phyloP scores from a whole-genome alignment of 2,797 vertebrate species.

The Chlorospingus flavigularis region DNA sequence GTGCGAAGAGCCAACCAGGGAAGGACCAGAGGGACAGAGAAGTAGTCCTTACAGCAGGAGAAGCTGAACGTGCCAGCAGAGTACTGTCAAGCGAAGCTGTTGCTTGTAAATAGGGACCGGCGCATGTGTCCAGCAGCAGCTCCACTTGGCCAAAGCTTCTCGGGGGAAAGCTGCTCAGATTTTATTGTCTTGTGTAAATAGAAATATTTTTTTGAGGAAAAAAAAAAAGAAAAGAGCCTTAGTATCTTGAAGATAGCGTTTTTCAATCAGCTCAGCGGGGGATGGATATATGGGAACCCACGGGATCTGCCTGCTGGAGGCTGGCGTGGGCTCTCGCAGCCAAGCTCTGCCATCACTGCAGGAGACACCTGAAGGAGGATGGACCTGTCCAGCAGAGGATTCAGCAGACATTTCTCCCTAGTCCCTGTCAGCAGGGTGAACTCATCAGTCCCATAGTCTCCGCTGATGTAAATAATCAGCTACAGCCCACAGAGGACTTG shows the following conservation, averaged over 20 bases:
- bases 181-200: conserved; percentile 58
- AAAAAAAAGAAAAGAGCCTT: conserved; percentile 25
- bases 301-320: background rate
- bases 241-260: conserved; percentile 22
- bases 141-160: background rate
- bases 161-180: background rate
- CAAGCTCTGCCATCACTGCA: rapidly evolving
- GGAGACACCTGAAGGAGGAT: background rate
- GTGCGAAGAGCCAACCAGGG: background rate
- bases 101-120: background rate
- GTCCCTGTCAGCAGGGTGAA: background rate
- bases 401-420: background rate
- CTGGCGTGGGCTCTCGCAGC: rapidly evolving
- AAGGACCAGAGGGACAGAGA: background rate
- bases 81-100: background rate
- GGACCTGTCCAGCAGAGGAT: background rate
- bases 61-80: background rate
- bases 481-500: background rate
- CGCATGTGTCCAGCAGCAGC: background rate
- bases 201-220: background rate
- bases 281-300: background rate
- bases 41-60: background rate
- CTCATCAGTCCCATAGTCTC: background rate
- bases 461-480: conserved; percentile 12
- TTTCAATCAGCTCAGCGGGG: conserved; percentile 43